These are phyloP conservation scores for Gibbula magus DNA, from an alignment of 2,888 invertebrate genomes.

Conservation along the genomic window DNA sequence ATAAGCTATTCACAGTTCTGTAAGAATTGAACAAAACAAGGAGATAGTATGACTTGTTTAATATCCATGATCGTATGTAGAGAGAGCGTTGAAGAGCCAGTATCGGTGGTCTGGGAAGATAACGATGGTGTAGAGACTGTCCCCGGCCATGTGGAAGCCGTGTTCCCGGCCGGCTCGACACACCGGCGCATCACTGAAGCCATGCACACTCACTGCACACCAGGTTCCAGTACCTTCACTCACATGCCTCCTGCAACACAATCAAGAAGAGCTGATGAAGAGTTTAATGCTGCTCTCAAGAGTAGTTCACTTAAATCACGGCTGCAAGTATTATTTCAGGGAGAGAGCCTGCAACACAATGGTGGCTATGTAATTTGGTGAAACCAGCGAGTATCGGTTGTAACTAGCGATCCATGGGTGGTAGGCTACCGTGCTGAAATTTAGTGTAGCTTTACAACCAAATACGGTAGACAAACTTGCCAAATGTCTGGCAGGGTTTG, in stretches of 20 bases:
- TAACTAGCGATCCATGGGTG: too few species aligned
- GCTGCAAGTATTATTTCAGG: too few species aligned
- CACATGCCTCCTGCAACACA: constrained; percentile 9
- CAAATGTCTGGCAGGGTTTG: not conserved
- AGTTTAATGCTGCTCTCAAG: too few species aligned
- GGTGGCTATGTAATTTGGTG: too few species aligned
- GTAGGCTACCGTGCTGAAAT: not conserved
- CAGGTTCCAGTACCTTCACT: constrained; percentile 45
- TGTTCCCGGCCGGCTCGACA: constrained; percentile 59
- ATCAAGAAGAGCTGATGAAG: not conserved
- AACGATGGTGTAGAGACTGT: constrained; percentile 65
- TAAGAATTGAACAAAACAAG: too few species aligned
- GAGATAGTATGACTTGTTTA: not conserved
- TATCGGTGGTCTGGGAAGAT: constrained; percentile 60
- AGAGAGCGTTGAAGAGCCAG: constrained; percentile 62
- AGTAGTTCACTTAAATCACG: too few species aligned
- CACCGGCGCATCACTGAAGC: constrained; percentile 66
- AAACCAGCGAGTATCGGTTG: too few species aligned
- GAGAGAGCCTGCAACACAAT: too few species aligned
- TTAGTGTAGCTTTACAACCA: not conserved
- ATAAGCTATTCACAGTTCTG: too few species aligned
- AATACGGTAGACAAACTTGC: not conserved
- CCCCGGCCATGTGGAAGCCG: constrained; percentile 61
- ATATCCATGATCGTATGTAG: constrained; percentile 27
- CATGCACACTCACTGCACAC: constrained; percentile 66